Evolutionary conservation across 2,113 vertebrate species (phyloP).

Genomic region (Cebidichthys violaceus): DNA sequence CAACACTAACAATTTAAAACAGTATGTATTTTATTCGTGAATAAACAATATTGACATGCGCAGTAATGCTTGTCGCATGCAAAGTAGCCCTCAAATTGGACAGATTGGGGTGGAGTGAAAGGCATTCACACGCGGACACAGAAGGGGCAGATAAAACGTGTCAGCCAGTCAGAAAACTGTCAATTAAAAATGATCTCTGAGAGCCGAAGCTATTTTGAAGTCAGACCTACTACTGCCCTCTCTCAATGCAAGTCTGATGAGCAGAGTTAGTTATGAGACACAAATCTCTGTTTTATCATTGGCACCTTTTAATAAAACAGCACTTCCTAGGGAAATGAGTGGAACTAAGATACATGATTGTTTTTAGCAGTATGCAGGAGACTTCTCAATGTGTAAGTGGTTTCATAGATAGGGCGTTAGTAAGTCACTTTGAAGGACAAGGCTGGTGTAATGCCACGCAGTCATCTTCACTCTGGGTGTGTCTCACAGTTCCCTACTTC

Average conservation of each 20-base stretch:
- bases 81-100: slow-evolving; percentile 68
- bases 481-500: slow-evolving; percentile 12
- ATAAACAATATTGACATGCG: slow-evolving; percentile 65
- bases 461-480: neutral
- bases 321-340: neutral
- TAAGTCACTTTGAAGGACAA: slow-evolving; percentile 5
- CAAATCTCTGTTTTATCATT: slow-evolving; percentile 30
- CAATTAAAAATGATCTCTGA: slow-evolving; percentile 82
- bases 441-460: slow-evolving; percentile 14
- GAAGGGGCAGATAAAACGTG: slow-evolving; percentile 64
- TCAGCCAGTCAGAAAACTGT: slow-evolving; percentile 78
- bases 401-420: neutral
- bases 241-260: slow-evolving; percentile 55
- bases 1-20: slow-evolving; percentile 40
- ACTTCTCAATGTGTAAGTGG: slow-evolving; percentile 4
- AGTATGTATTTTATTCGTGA: slow-evolving; percentile 39
- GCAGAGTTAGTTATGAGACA: slow-evolving; percentile 43
- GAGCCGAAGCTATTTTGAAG: slow-evolving; percentile 67
- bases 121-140: slow-evolving; percentile 63
- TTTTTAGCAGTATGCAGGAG: neutral
- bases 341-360: neutral
- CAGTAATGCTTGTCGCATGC: slow-evolving; percentile 60
- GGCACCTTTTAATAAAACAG: slow-evolving; percentile 7
- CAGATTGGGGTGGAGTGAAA: slow-evolving; percentile 48
- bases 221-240: slow-evolving; percentile 45